Conservation (phyloP, 2,113 vertebrate genomes). For the Muntiacus muntjak region DNA sequence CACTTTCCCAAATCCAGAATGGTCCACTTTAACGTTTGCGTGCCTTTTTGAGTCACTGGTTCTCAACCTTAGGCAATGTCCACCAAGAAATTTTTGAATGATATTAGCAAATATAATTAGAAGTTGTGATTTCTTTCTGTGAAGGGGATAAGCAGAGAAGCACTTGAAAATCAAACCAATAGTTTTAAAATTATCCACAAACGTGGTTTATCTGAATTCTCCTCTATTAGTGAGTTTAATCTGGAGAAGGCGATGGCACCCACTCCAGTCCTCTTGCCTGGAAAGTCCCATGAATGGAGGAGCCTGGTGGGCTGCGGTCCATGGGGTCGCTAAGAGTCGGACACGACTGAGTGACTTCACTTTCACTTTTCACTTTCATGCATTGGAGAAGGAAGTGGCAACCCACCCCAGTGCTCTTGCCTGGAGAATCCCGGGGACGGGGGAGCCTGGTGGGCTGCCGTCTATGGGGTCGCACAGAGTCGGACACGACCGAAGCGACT, state of each 20-base stretch:
- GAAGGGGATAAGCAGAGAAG: background rate
- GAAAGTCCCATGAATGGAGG: no score
- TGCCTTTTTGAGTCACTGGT: background rate
- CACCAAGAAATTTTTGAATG: background rate
- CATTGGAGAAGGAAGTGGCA: no score
- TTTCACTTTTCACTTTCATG: no score
- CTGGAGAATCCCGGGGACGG: no score
- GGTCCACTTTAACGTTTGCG: background rate
- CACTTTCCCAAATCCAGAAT: background rate
- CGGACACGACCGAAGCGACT: no score
- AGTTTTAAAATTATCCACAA: background rate
- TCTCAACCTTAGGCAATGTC: background rate
- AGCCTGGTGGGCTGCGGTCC: no score
- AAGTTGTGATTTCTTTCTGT: background rate
- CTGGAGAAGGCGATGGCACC: background rate
- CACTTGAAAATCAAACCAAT: background rate
- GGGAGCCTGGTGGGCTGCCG: no score
- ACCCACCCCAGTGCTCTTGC: no score
- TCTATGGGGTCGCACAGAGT: no score
- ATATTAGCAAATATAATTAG: background rate
- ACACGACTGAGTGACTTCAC: no score
- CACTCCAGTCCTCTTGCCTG: no score
- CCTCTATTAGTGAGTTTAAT: conserved; percentile 3
- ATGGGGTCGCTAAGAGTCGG: no score
- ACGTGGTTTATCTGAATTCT: conserved; percentile 7